Evolutionary conservation across 2,888 invertebrate species (phyloP).

Genomic region (Argyresthia goedartella): DNA sequence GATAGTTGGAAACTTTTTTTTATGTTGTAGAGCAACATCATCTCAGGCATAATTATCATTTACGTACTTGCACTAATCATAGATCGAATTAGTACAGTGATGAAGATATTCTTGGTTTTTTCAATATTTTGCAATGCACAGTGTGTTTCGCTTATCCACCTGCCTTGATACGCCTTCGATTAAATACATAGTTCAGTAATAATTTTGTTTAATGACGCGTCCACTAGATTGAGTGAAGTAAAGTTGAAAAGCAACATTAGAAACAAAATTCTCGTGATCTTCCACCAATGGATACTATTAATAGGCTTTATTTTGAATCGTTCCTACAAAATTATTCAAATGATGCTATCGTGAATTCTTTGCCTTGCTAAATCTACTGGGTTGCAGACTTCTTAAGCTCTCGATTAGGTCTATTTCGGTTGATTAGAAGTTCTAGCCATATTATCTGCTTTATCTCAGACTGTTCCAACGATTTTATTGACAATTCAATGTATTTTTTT

Average conservation of each 20-base stretch:
- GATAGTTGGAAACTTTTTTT: no score
- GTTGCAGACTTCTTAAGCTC: slow-evolving; percentile 9
- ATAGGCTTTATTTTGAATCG: slow-evolving; percentile 41
- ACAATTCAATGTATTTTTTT: no score
- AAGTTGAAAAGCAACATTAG: slow-evolving; percentile 26
- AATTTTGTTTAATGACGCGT: slow-evolving; percentile 16
- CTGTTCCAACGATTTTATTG: slow-evolving; percentile 29
- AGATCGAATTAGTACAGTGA: background rate
- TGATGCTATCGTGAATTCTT: slow-evolving; percentile 24
- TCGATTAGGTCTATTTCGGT: background rate
- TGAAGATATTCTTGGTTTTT: background rate
- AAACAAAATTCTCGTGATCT: slow-evolving; percentile 56
- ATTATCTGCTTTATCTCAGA: slow-evolving; percentile 39
- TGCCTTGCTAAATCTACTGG: slow-evolving; percentile 56
- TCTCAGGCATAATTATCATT: no score
- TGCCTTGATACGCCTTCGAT: slow-evolving; percentile 60
- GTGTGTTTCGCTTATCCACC: slow-evolving; percentile 15
- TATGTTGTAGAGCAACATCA: no score
- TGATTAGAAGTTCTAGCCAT: slow-evolving; percentile 15
- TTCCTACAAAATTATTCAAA: slow-evolving; percentile 55
- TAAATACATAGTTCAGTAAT: slow-evolving; percentile 26
- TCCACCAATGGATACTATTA: slow-evolving; percentile 54
- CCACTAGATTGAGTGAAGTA: slow-evolving; percentile 60
- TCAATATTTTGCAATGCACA: slow-evolving; percentile 8
- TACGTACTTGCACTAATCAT: background rate